These are phyloP conservation scores for Oryctes rhinoceros DNA, from an alignment of 1,140 invertebrate genomes.

Conservation along the genomic window DNA sequence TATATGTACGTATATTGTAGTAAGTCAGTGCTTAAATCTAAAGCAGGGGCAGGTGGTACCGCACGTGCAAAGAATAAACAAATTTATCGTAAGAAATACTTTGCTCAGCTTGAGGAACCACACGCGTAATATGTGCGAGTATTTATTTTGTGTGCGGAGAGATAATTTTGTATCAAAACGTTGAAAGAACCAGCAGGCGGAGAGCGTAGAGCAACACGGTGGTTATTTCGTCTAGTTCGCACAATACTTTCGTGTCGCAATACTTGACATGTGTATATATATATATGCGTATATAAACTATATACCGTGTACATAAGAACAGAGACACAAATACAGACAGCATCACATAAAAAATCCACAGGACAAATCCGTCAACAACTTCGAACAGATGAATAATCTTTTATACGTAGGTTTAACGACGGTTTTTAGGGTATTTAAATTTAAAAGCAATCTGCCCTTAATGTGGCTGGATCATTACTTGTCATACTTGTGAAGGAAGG, in stretches of 20 bases:
- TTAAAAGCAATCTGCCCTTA: slow-evolving; percentile 36
- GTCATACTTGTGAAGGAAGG: slow-evolving; percentile 30
- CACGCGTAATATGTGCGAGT: background rate
- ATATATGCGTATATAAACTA: background rate
- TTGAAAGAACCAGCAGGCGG: background rate
- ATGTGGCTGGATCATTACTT: slow-evolving; percentile 29
- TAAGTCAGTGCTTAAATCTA: slow-evolving; percentile 12
- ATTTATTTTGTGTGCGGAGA: slow-evolving; percentile 28
- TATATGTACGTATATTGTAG: too few relatives aligned
- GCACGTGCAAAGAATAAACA: slow-evolving; percentile 37
- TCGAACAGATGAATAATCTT: slow-evolving; percentile 25
- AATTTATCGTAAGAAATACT: slow-evolving; percentile 31
- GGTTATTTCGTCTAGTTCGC: slow-evolving; percentile 30
- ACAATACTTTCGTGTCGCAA: slow-evolving; percentile 17
- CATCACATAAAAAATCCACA: slow-evolving; percentile 28
- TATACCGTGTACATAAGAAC: background rate
- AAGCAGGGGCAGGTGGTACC: slow-evolving; percentile 27
- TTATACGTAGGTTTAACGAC: slow-evolving; percentile 34
- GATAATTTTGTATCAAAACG: slow-evolving; percentile 22
- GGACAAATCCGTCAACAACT: slow-evolving; percentile 28
- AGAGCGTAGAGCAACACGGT: background rate
- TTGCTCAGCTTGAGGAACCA: slow-evolving; percentile 36
- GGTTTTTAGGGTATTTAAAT: slow-evolving; percentile 36
- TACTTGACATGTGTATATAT: background rate
- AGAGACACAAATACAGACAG: slow-evolving; percentile 9